Evolutionary conservation across 2,888 invertebrate genomes (phyloP).

Genomic region (Sesia bembeciformis): DNA sequence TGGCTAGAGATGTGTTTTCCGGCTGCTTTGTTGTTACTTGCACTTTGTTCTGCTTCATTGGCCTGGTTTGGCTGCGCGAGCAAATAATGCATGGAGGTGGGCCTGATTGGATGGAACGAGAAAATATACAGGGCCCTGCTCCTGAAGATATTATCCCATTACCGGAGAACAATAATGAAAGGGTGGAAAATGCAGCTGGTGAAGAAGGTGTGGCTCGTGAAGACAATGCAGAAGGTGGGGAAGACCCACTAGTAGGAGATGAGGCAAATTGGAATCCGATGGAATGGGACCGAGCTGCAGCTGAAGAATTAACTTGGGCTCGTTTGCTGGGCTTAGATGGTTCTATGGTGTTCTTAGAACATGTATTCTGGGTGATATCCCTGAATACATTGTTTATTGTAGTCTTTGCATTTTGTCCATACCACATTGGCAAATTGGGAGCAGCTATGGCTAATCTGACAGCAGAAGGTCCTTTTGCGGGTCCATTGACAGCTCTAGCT

Average conservation of each 20-base stretch:
- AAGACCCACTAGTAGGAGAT: conserved; percentile 78
- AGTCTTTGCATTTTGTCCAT: conserved; percentile 97
- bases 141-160: conserved; percentile 55
- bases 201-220: conserved; percentile 46
- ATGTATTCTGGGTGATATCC: conserved; percentile 99
- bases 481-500: conserved; percentile 91
- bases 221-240: conserved; percentile 51
- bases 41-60: conserved; percentile 96
- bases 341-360: conserved; percentile 96
- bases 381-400: conserved; percentile 97
- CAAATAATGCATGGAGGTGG: conserved; percentile 98
- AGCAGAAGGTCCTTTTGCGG: conserved; percentile 89
- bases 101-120: conserved; percentile 94
- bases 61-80: conserved; percentile 97
- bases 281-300: conserved; percentile 98
- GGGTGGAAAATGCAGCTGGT: conserved; percentile 46
- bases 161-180: conserved; percentile 67
- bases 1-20: conserved; percentile 94
- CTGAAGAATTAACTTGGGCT: conserved; percentile 99
- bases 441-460: conserved; percentile 75
- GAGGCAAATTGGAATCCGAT: conserved; percentile 98
- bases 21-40: conserved; percentile 98
- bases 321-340: conserved; percentile 96
- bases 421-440: conserved; percentile 93
- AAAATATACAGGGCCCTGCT: conserved; percentile 68